Conservation (phyloP, 2,113 vertebrate genomes). For the Saccopteryx leptura region DNA sequence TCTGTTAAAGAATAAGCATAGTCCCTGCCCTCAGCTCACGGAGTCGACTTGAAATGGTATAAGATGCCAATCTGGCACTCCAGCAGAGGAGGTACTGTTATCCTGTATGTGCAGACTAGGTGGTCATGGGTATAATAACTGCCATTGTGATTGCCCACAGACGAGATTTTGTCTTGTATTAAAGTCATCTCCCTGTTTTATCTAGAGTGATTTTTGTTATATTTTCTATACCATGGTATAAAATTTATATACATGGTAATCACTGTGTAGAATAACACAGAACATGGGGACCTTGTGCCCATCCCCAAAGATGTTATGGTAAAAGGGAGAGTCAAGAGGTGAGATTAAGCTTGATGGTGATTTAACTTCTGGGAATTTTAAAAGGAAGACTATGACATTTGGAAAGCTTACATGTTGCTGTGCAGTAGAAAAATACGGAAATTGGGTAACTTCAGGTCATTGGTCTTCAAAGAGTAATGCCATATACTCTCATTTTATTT, state of each 20-base stretch:
- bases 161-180: constrained; percentile 44
- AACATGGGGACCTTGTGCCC: not conserved
- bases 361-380: constrained; percentile 18
- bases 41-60: not conserved
- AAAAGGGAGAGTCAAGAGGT: constrained; percentile 22
- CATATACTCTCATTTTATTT: constrained; percentile 1
- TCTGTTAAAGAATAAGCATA: constrained; percentile 54
- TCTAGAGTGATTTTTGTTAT: constrained; percentile 5
- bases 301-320: not conserved
- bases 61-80: not conserved
- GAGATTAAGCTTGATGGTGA: not conserved
- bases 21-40: not conserved
- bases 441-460: not conserved
- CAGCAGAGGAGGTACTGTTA: not conserved
- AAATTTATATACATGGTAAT: not conserved
- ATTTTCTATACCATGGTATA: not conserved
- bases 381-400: not conserved
- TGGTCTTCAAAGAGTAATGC: not conserved
- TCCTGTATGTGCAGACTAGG: constrained; percentile 30
- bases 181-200: constrained; percentile 10
- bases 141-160: not conserved
- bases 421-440: constrained; percentile 45
- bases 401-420: not conserved
- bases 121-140: not conserved
- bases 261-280: not conserved